Evolutionary conservation across 2,888 invertebrate species (phyloP).

Genomic region (Erynnis tages): DNA sequence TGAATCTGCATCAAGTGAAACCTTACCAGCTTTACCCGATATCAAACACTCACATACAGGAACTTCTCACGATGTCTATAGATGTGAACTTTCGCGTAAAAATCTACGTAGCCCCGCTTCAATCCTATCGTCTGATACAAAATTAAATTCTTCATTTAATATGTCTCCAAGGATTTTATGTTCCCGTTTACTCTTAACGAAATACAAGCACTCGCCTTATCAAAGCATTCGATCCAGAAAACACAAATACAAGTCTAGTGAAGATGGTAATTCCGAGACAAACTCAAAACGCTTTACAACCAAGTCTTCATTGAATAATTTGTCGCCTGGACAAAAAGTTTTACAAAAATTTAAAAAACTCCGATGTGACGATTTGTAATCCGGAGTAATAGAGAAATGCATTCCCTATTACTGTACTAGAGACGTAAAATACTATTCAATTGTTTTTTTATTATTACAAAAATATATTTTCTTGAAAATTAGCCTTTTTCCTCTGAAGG

Average conservation of each 20-base stretch:
- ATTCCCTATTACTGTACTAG: no score
- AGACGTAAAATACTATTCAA: no score
- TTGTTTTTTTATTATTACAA: no score
- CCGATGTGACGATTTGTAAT: slow-evolving; percentile 43
- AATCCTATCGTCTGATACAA: slow-evolving; percentile 44
- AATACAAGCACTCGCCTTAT: slow-evolving; percentile 40
- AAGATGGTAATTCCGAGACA: slow-evolving; percentile 20
- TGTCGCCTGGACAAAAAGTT: slow-evolving; percentile 56
- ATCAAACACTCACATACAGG: slow-evolving; percentile 39
- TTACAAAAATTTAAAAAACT: slow-evolving; percentile 59
- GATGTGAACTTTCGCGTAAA: slow-evolving; percentile 55
- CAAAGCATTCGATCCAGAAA: slow-evolving; percentile 39
- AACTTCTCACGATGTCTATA: slow-evolving; percentile 43
- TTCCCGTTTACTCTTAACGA: slow-evolving; percentile 50
- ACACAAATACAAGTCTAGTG: slow-evolving; percentile 29
- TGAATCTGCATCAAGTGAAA: slow-evolving; percentile 41
- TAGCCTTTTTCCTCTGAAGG: no score
- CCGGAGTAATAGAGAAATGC: no score
- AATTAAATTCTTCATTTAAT: slow-evolving; percentile 47
- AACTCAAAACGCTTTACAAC: slow-evolving; percentile 43
- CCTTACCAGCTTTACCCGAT: slow-evolving; percentile 54
- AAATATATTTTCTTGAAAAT: no score
- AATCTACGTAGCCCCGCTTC: slow-evolving; percentile 60
- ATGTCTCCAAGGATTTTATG: slow-evolving; percentile 55
- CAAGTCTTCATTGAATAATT: slow-evolving; percentile 46